Evolutionary conservation across 2,797 vertebrate genomes (phyloP).

Genomic region (Paramormyrops hopkinsi): DNA sequence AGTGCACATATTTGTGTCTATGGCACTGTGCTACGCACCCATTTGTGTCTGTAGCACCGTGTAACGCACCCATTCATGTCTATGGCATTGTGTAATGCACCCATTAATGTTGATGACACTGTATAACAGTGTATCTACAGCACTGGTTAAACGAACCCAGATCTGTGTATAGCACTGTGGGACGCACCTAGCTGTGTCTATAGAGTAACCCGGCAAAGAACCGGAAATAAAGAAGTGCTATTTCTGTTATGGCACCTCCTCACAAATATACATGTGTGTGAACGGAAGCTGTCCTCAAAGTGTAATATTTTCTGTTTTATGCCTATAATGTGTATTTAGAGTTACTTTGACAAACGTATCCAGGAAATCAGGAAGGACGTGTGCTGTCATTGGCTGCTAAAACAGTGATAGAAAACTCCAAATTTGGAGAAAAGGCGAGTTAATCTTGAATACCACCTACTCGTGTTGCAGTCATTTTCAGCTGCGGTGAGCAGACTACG

Average conservation of each 20-base stretch:
- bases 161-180: background rate
- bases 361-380: background rate
- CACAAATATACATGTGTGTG: background rate
- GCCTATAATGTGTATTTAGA: background rate
- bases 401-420: background rate
- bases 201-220: background rate
- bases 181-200: background rate
- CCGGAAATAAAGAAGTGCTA: background rate
- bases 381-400: background rate
- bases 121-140: background rate
- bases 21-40: background rate
- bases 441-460: background rate
- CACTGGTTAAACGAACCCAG: background rate
- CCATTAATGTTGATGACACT: background rate
- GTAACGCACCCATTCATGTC: conserved; percentile 58
- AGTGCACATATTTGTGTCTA: conserved; percentile 85
- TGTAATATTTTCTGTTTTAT: background rate
- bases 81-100: conserved; percentile 32
- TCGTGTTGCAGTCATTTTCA: background rate
- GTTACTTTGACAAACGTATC: background rate
- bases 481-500: background rate
- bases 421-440: background rate
- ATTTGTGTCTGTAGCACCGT: background rate
- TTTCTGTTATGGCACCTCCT: background rate
- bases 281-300: background rate